These are phyloP conservation scores for Stichodactyla helianthus DNA, from an alignment of 64 coral and sea anemone genomes.

Conservation along the genomic window DNA sequence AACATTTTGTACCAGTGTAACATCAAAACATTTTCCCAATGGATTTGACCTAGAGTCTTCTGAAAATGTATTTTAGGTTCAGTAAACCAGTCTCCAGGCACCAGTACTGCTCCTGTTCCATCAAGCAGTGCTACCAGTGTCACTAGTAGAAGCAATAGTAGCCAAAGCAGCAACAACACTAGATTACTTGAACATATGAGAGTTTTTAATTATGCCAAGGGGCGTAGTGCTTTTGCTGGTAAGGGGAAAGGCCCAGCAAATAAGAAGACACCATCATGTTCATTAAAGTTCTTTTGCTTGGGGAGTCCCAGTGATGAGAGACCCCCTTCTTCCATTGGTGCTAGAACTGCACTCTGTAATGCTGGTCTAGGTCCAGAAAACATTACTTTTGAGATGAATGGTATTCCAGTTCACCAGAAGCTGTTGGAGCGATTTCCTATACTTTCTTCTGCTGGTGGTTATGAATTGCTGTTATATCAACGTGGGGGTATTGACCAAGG, in stretches of 20 bases:
- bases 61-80: neutral
- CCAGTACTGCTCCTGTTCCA: neutral
- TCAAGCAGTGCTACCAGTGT: no score
- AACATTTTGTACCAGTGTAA: no score
- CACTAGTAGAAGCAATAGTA: no score
- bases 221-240: constrained; percentile 23
- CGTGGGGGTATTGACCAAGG: constrained; percentile 58
- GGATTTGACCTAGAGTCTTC: no score
- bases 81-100: neutral
- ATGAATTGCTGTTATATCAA: constrained; percentile 59
- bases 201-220: constrained; percentile 30
- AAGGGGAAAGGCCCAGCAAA: constrained; percentile 38
- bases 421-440: constrained; percentile 42
- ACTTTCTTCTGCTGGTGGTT: constrained; percentile 41
- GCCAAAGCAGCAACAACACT: neutral
- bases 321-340: constrained; percentile 31
- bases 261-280: constrained; percentile 14
- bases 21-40: no score
- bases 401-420: constrained; percentile 2
- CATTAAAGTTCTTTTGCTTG: constrained; percentile 51
- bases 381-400: constrained; percentile 42
- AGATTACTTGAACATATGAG: constrained; percentile 20
- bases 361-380: constrained; percentile 40
- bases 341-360: constrained; percentile 30
- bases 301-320: neutral